Percentiles rank a stretch among this genome's conserved stretches.
phyloP scores from a whole-genome alignment of 2,888 invertebrate species.

The Eilema griseolum region DNA sequence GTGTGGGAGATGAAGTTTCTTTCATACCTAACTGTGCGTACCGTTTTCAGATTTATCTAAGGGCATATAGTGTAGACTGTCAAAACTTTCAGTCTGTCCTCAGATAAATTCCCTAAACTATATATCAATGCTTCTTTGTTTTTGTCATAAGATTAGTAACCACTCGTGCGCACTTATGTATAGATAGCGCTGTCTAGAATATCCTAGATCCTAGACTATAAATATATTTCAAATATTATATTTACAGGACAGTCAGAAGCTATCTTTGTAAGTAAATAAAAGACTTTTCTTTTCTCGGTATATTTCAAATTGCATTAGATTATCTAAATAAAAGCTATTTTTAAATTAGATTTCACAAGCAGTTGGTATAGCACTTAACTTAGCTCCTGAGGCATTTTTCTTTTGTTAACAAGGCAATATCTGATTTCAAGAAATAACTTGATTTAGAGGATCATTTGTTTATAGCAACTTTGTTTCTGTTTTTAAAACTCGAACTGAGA shows the following conservation, averaged over 20 bases:
- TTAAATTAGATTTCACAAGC: background rate
- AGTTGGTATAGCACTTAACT: background rate
- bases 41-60: no score
- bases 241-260: background rate
- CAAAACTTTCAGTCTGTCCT: no score
- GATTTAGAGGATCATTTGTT: background rate
- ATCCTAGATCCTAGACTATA: no score
- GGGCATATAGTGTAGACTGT: no score
- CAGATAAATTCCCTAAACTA: no score
- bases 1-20: no score
- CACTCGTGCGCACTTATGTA: no score
- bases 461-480: background rate
- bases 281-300: background rate
- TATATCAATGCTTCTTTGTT: no score
- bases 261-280: slow-evolving; percentile 19
- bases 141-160: no score
- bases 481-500: background rate
- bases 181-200: no score
- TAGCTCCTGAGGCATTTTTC: background rate
- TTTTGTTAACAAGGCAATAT: background rate
- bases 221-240: background rate
- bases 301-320: background rate
- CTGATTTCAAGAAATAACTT: background rate
- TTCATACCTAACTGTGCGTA: no score
- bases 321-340: background rate